A percentile compares a stretch with the other conserved stretches of the same genome.
phyloP scores from a whole-genome alignment of 2,797 vertebrate genomes.

The Hephaestus fuliginosus region DNA sequence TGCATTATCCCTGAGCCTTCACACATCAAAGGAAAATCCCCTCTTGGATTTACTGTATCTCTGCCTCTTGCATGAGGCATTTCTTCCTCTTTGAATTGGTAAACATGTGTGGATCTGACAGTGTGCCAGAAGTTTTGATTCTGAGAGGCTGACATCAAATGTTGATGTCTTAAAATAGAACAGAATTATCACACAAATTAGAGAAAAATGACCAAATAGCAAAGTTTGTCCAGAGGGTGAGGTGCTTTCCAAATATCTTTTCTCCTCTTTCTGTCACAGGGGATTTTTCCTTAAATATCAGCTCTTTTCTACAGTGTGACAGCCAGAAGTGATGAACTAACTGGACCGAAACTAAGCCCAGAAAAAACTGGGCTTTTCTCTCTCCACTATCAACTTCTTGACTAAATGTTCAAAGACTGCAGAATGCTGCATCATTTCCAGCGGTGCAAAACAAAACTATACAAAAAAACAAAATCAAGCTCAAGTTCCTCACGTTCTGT shows the following conservation, averaged over 20 bases:
- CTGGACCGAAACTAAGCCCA: conserved; percentile 37
- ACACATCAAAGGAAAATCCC: conserved; percentile 31
- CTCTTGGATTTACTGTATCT: neutral
- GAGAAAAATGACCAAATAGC: conserved; percentile 9
- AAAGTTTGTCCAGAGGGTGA: neutral
- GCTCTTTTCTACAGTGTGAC: conserved; percentile 17
- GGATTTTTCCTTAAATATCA: conserved; percentile 20
- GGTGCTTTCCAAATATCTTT: neutral
- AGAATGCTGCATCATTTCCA: conserved; percentile 80
- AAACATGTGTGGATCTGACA: conserved; percentile 20
- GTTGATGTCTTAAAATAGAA: conserved; percentile 26
- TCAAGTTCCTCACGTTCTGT: conserved; percentile 92
- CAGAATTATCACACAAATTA: conserved; percentile 20
- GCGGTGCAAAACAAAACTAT: conserved; percentile 36
- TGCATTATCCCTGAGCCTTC: conserved; percentile 76
- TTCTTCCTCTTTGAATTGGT: conserved; percentile 13
- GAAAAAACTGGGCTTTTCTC: neutral
- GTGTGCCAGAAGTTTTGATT: conserved; percentile 21
- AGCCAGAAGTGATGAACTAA: conserved; percentile 40
- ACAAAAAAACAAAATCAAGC: conserved; percentile 34
- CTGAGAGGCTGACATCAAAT: conserved; percentile 18
- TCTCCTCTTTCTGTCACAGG: neutral
- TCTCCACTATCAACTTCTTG: conserved; percentile 8
- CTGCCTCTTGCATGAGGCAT: neutral
- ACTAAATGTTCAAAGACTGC: conserved; percentile 48